Evolutionary conservation across 2,888 invertebrate species (phyloP).

Genomic region (Polymixis lichenea): DNA sequence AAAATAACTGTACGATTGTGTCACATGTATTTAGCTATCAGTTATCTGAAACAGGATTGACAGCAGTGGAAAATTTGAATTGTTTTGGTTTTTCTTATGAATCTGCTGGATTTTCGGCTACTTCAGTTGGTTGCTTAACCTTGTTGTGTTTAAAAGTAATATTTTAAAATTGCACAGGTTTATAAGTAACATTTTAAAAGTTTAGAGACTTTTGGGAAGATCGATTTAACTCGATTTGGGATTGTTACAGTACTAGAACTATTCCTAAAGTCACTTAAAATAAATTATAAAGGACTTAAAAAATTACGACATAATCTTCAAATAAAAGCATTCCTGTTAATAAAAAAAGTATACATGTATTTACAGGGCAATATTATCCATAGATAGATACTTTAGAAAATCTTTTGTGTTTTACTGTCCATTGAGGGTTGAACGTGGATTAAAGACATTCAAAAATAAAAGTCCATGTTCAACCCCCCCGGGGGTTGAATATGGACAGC

Average conservation of each 20-base stretch:
- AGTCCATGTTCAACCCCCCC: too few species aligned
- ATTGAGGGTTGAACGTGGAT: too few species aligned
- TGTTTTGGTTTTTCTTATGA: conserved; percentile 26
- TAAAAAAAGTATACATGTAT: too few species aligned
- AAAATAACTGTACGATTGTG: conserved; percentile 35
- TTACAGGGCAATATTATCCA: too few species aligned
- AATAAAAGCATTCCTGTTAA: not conserved
- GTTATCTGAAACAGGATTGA: conserved; percentile 60
- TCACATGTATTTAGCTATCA: conserved; percentile 32
- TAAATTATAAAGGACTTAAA: not conserved
- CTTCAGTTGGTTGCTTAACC: not conserved
- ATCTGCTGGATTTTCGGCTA: not conserved
- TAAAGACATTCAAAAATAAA: too few species aligned
- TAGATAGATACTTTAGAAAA: too few species aligned
- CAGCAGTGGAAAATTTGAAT: conserved; percentile 64
- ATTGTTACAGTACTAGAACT: not conserved
- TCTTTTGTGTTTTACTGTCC: too few species aligned
- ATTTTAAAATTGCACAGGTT: not conserved
- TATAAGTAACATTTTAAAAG: not conserved
- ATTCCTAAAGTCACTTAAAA: not conserved
- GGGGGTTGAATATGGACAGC: too few species aligned
- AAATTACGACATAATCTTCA: not conserved
- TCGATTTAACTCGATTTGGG: too few species aligned
- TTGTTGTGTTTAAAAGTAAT: not conserved
- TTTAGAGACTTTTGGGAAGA: not conserved